Conservation (phyloP, 2,797 vertebrate genomes). For the Rousettus madagascariensis region DNA sequence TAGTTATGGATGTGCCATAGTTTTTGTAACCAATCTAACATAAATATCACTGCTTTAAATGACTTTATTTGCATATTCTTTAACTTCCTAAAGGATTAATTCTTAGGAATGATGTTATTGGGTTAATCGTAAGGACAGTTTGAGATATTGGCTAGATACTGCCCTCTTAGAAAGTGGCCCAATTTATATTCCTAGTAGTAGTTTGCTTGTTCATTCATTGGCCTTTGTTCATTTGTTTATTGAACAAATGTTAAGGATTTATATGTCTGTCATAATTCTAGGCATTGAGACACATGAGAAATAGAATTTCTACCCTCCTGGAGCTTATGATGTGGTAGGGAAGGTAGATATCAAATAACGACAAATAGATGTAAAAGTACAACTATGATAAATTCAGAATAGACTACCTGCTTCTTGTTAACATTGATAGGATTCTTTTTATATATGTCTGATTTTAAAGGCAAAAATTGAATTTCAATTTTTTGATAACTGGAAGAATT, state of each 20-base stretch:
- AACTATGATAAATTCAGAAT: background rate
- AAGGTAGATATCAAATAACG: background rate
- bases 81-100: background rate
- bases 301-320: background rate
- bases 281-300: background rate
- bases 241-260: background rate
- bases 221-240: background rate
- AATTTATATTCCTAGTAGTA: background rate
- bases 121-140: background rate
- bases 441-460: background rate
- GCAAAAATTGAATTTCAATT: background rate
- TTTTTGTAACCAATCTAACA: background rate
- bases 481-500: background rate
- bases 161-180: background rate
- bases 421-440: background rate
- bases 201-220: background rate
- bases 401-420: background rate
- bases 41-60: background rate
- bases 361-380: background rate
- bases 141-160: background rate
- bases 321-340: background rate
- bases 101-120: background rate
- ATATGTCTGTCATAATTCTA: background rate
- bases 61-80: background rate
- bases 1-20: background rate